Evolutionary conservation across 2,888 invertebrate species (phyloP), one percentile per base, ranked within the genome.

Genomic region (Erpobdella octoculata): DNA sequence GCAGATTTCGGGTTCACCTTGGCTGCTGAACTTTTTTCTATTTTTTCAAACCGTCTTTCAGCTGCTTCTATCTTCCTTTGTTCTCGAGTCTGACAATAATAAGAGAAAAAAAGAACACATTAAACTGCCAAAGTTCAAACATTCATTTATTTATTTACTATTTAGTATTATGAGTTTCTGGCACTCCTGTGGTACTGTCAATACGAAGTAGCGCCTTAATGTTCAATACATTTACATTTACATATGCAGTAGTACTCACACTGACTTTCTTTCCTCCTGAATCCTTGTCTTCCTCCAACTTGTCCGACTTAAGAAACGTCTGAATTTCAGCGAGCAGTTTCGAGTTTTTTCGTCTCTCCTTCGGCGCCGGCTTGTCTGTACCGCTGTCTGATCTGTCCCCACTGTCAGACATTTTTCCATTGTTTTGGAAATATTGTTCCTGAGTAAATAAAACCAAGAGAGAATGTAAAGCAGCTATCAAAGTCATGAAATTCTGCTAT

Each of bases 11-110:
- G n/a, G n/a, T n/a, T n/a, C n/a, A n/a, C n/a, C 68, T 41, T 41
- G n/a, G 25, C 21, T 25, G 36, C 36, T 1, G 36, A 37, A 33
- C 66, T 65, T 37, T 70, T 73, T 46, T 73, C 71, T 8, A 73
- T 73, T 48, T 67, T 71, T 41, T 73, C 73, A 71, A 73, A 73
- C n/a, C 64, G n/a, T 37, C 65, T 73, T 48, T 73, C 73, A 21
- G 71, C 73, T 28, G 71, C 73, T 38, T 73, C 73, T 33, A 73
- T 73, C 59, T 73, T 73, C 48, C 59, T 35, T 67, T 73, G 73
- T 41, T 73, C 73, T 37, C 73, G 48, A 21, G 70, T 71, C 73
- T 73, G n/a, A 35, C n/a, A n/a, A n/a, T n/a, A n/a, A n/a, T n/a
- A 31, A 70, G 6, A 36, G 21, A 35, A 59, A 18, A 35, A 48